phyloP scores from a whole-genome alignment of 2,888 invertebrate species.

The Xiphydria camelus region DNA sequence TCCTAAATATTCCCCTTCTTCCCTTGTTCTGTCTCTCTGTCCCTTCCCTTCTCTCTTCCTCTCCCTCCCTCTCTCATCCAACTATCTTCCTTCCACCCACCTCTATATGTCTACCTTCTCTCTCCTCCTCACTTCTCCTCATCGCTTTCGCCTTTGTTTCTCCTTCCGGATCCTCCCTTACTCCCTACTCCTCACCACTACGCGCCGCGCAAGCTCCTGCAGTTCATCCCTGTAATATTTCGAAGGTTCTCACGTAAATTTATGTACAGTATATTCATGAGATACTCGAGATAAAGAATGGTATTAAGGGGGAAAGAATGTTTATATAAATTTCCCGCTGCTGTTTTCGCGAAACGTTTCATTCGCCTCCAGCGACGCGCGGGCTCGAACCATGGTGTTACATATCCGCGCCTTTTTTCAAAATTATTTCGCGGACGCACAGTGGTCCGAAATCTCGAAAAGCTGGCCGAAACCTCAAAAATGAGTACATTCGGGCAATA shows the following conservation, averaged over 20 bases:
- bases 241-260: slow-evolving; percentile 28
- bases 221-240: slow-evolving; percentile 36
- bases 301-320: slow-evolving; percentile 6
- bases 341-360: neutral
- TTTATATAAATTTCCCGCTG: neutral
- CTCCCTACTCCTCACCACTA: slow-evolving; percentile 18
- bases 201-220: no score
- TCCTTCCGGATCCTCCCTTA: slow-evolving; percentile 18
- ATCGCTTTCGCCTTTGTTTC: slow-evolving; percentile 25
- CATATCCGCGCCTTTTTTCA: no score
- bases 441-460: no score
- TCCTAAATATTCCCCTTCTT: no score
- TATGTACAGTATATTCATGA: slow-evolving; percentile 35
- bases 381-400: no score
- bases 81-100: slow-evolving; percentile 3
- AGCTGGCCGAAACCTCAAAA: no score
- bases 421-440: no score
- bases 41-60: neutral
- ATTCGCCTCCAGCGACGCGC: neutral
- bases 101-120: no score
- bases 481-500: no score
- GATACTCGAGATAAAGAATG: slow-evolving; percentile 6
- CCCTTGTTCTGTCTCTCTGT: neutral
- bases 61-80: slow-evolving; percentile 4
- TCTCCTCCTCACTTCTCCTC: no score